Conservation (phyloP, 2,113 vertebrate genomes). For the Anarhynchus alexandrinus region DNA sequence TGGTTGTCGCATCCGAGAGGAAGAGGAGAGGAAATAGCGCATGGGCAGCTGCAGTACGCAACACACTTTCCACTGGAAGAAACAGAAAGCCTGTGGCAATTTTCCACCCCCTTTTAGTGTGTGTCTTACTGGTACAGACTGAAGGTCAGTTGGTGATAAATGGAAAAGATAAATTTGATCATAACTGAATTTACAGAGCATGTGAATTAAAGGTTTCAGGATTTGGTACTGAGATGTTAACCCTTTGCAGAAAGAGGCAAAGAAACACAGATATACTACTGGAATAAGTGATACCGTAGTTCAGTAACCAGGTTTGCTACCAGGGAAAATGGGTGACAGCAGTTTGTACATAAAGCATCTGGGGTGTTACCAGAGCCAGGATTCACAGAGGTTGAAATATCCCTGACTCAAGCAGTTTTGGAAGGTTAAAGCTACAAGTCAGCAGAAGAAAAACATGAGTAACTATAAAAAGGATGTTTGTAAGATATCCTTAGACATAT, state of each 20-base stretch:
- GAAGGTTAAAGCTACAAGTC: not conserved
- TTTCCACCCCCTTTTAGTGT: not conserved
- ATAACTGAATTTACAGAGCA: not conserved
- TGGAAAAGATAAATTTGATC: not conserved
- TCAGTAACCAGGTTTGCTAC: not conserved
- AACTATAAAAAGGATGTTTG: not conserved
- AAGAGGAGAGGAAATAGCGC: not conserved
- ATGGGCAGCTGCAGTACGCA: not conserved
- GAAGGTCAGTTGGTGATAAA: not conserved
- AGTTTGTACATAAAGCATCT: not conserved
- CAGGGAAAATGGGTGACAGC: not conserved
- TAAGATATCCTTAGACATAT: not conserved
- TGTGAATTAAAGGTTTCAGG: not conserved
- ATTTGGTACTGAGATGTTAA: not conserved
- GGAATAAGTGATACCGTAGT: not conserved
- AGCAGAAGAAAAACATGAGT: not conserved
- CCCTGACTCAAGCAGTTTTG: not conserved
- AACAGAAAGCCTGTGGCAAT: not conserved
- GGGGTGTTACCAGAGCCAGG: not conserved
- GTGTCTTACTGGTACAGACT: not conserved
- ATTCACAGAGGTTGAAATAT: not conserved
- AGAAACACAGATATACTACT: not conserved
- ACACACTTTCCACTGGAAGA: not conserved
- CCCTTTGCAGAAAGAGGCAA: not conserved
- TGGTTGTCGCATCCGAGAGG: fast-evolving